Evolutionary conservation across 2,113 vertebrate genomes (phyloP).

Genomic region (Rhagologus leucostigma): DNA sequence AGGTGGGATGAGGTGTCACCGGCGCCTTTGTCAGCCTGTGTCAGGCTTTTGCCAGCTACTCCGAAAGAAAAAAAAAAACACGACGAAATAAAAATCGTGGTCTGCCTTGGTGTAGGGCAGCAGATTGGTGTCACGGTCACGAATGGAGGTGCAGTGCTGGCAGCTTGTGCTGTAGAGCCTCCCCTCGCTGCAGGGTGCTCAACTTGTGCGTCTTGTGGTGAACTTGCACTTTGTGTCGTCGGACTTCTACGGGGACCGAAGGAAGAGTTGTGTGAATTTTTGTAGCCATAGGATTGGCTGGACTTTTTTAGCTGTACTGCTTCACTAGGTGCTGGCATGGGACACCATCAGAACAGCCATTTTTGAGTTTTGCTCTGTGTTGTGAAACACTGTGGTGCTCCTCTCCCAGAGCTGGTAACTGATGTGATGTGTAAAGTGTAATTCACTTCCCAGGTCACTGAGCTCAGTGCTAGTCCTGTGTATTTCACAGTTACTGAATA

Average conservation of each 20-base stretch:
- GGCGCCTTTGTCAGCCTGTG: not conserved
- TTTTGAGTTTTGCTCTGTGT: not conserved
- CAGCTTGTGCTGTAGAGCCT: not conserved
- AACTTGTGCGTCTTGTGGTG: too few species aligned
- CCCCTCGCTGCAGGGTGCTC: not conserved
- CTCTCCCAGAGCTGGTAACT: not conserved
- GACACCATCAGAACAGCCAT: not conserved
- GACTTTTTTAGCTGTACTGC: fast-evolving
- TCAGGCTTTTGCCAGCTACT: not conserved
- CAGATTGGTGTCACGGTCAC: not conserved
- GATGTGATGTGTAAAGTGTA: not conserved
- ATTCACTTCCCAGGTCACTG: not conserved
- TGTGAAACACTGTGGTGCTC: fast-evolving
- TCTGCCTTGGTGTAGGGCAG: not conserved
- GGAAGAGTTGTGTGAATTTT: fast-evolving
- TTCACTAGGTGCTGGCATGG: fast-evolving
- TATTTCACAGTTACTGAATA: fast-evolving
- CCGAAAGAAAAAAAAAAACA: fast-evolving
- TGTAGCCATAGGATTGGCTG: fast-evolving
- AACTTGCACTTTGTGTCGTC: fast-evolving
- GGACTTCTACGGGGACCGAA: fast-evolving
- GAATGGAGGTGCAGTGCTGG: not conserved
- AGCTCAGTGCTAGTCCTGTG: fast-evolving
- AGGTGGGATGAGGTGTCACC: not conserved
- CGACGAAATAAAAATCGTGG: fast-evolving